Conservation (phyloP, 2,797 vertebrate genomes). For the Nyctalus aviator region DNA sequence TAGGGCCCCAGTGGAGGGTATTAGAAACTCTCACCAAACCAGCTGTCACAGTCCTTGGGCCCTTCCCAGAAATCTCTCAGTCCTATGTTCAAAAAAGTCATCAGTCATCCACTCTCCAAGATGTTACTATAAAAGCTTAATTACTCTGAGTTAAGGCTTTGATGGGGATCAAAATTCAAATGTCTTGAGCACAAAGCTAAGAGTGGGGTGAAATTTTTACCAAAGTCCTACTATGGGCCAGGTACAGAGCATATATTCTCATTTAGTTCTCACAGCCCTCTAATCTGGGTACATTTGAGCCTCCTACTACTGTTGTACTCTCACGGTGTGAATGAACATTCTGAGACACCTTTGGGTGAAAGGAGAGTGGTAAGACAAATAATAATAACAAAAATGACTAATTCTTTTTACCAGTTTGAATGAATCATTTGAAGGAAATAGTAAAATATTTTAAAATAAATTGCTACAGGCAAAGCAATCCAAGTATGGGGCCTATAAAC, state of each 20-base stretch:
- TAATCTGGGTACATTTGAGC: not conserved
- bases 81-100: not conserved
- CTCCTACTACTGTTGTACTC: rapidly evolving
- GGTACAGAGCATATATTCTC: not conserved
- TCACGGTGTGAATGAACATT: rapidly evolving
- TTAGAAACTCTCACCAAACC: not conserved
- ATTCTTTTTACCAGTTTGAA: not conserved
- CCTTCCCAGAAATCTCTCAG: not conserved
- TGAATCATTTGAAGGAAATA: not conserved
- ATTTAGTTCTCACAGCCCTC: not conserved
- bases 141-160: conserved; percentile 1
- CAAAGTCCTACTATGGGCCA: no score
- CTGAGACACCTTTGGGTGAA: not conserved
- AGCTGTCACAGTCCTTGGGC: not conserved
- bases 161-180: not conserved
- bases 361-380: not conserved
- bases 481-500: not conserved
- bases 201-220: not conserved
- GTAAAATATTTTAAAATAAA: not conserved
- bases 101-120: not conserved
- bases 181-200: not conserved
- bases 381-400: conserved; percentile 14
- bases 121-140: conserved; percentile 29
- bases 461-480: not conserved
- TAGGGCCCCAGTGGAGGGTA: not conserved